Conservation (phyloP, 2,888 invertebrate genomes). For the Polyommatus icarus region DNA sequence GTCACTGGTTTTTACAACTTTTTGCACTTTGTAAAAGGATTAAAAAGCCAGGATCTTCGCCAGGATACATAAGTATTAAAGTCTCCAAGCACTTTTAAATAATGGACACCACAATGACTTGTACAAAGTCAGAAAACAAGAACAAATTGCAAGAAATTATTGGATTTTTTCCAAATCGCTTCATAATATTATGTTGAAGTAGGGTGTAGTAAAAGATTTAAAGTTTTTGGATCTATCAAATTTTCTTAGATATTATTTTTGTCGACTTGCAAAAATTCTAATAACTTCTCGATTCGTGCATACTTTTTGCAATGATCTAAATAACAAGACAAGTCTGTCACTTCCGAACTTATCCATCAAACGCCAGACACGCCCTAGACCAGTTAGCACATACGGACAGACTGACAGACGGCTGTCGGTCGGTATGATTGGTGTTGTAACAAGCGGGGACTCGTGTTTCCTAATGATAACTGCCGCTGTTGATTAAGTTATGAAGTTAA, state of each 20-base stretch:
- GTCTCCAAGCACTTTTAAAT: too few relatives aligned
- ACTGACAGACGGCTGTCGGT: slow-evolving; percentile 12
- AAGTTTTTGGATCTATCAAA: too few relatives aligned
- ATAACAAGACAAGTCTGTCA: background rate
- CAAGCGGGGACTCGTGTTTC: background rate
- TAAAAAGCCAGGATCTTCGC: background rate
- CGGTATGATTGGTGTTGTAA: slow-evolving; percentile 3
- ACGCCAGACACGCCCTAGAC: background rate
- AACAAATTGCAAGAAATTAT: too few relatives aligned
- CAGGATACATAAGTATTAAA: background rate
- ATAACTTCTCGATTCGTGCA: background rate
- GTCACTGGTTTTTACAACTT: background rate
- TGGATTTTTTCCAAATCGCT: too few relatives aligned
- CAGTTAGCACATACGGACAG: slow-evolving; percentile 19
- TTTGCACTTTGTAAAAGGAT: background rate
- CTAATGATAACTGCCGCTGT: background rate
- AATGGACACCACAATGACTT: too few relatives aligned
- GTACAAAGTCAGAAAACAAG: too few relatives aligned
- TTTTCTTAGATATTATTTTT: too few relatives aligned
- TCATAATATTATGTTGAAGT: too few relatives aligned
- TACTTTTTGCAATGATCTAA: background rate
- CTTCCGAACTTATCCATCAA: background rate
- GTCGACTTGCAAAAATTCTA: background rate
- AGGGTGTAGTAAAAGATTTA: too few relatives aligned
- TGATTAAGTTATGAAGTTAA: background rate